Conservation (phyloP, 2,888 invertebrate species). For the Creontiades dilutus region DNA sequence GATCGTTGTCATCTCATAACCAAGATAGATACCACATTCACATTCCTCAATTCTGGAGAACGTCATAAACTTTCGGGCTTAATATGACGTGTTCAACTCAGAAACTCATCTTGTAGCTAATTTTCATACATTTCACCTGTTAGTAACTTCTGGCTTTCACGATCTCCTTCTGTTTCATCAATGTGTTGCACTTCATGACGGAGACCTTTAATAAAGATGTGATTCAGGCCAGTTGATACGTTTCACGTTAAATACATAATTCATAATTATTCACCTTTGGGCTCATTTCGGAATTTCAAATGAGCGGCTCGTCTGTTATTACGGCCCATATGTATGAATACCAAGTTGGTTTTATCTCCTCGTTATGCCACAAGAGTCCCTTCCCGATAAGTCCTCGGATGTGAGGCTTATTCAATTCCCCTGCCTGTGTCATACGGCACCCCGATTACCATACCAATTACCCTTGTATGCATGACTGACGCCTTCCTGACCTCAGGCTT, state of each 20-base stretch:
- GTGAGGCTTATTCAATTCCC: slow-evolving; percentile 8
- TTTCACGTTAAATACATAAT: background rate
- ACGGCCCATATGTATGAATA: background rate
- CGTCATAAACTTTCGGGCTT: no score
- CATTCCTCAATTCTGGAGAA: no score
- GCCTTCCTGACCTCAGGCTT: slow-evolving; percentile 43
- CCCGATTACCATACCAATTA: slow-evolving; percentile 41
- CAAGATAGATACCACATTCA: no score
- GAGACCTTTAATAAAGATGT: background rate
- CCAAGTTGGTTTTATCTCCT: background rate
- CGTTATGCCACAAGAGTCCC: background rate
- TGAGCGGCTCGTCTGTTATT: background rate
- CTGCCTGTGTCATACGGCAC: slow-evolving; percentile 16
- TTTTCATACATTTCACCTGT: no score
- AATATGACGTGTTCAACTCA: no score
- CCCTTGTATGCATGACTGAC: slow-evolving; percentile 36
- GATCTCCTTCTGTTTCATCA: no score
- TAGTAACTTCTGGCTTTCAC: no score
- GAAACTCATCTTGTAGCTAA: no score
- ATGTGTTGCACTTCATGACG: no score
- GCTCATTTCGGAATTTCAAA: background rate
- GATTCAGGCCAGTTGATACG: background rate
- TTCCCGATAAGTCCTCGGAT: background rate
- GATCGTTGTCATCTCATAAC: no score
- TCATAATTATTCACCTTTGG: background rate